Evolutionary conservation across 2,888 invertebrate species (phyloP), one percentile per base, ranked within the genome.

Genomic region (Hirtodrosophila duncani): DNA sequence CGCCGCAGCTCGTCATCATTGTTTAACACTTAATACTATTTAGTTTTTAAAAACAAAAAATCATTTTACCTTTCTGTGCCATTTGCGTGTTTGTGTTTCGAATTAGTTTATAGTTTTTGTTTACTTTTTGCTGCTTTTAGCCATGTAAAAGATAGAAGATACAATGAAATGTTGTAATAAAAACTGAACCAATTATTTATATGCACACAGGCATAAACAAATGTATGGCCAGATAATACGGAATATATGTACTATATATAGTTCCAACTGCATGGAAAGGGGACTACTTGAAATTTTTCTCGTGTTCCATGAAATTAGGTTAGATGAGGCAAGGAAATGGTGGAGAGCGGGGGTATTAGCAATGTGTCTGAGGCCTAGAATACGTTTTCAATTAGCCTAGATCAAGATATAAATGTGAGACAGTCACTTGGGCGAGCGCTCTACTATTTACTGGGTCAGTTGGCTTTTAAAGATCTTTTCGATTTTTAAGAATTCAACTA

Each of bases 111-210:
- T 59, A 77, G 26, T 52, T 53, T 52, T 37, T 45, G 30, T 23
- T 26, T 13, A 52, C 58, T 57, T 31, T 48, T 37, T 56, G 33
- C n/a, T 61, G 43, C 50, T 53, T 37, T 24, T 36, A 38, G 41
- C 34, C 29, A 46, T 56, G 20, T 36, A 41, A 29, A 42, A 46
- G 61, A 44, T 69, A 65, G 62, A 9, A 23, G 51, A 44, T 59
- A 52, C 45, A 68, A 52, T 53, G 72, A 36, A 39, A 56, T 49
- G 56, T 44, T 66, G 58, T 45, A 78, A 78, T 71, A 71, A 71
- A 72, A 66, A 49, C 17, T 26, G 31, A 24, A 59, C 4, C 20
- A 20, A 20, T 20, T 6, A 4, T 20, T 20, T 20, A 6, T 20
- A 20, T 20, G 6, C 4, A 4, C 20, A 4, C 3, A 6, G 3